A percentile compares a stretch with the other conserved stretches of the same genome.
Evolutionary conservation across 2,888 invertebrate genomes (phyloP).

Genomic region (Chesias legatella): DNA sequence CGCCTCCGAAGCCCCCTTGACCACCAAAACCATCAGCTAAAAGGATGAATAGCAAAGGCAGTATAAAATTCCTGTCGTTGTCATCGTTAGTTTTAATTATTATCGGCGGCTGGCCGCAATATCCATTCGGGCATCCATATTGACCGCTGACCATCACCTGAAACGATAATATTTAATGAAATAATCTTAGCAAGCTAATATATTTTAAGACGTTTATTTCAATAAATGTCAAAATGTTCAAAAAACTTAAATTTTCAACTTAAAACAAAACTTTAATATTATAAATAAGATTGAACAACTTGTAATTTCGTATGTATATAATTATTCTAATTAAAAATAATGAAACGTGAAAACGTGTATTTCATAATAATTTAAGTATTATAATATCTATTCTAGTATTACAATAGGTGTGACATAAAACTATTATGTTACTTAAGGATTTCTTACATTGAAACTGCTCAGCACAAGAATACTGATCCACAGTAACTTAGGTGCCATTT

Average conservation of each 20-base stretch:
- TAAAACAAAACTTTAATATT: too few species aligned
- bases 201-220: too few species aligned
- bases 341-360: too few species aligned
- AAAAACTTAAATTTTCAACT: too few species aligned
- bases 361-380: too few species aligned
- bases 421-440: slow-evolving; percentile 1
- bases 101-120: slow-evolving; percentile 41
- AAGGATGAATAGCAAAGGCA: slow-evolving; percentile 49
- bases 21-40: slow-evolving; percentile 30
- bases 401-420: too few species aligned
- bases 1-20: slow-evolving; percentile 25
- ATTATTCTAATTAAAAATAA: too few species aligned
- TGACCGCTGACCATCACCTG: slow-evolving; percentile 48
- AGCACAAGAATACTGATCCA: slow-evolving; percentile 44
- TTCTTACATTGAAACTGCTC: slow-evolving; percentile 46
- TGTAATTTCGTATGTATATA: too few species aligned
- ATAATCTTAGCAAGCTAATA: too few species aligned
- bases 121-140: slow-evolving; percentile 31
- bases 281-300: too few species aligned
- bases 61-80: slow-evolving; percentile 37
- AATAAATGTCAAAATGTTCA: too few species aligned
- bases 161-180: slow-evolving; percentile 12
- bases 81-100: slow-evolving; percentile 42
- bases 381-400: too few species aligned
- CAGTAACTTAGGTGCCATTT: slow-evolving; percentile 44